Base-by-base conservation (phyloP, 2,888 invertebrate genomes). In the Orthosia gothica region DNA sequence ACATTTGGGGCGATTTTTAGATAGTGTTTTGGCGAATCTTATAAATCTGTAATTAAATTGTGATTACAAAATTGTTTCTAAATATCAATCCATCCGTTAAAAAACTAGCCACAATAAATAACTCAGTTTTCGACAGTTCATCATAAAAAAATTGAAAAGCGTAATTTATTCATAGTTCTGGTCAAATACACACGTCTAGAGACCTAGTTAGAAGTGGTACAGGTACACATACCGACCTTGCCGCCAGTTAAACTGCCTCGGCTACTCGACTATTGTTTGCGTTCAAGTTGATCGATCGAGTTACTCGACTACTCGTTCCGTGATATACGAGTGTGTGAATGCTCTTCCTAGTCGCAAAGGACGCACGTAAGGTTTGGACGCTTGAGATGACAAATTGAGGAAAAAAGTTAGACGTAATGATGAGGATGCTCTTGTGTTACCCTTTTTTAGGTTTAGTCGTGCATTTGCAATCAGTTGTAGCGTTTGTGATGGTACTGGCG, bases 141-240 rank as follows among this genome's bases (percentile, higher is more conserved):
- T 76, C 76, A 79, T 61, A 72, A 75, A 76, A n/a, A 12, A 59
- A 70, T 70, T 72, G n/a, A n/a, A 57, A 23, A n/a, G n/a, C 40
- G 45, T 75, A 58, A 81, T 79, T 62, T 77, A 85, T 85, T 82
- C 77, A 79, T 72, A 80, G 76, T 61, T 68, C 26, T 63, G 64
- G 26, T 67, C 68, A 73, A 83, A 80, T 76, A 81, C 54, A 75
- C 55, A 74, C 49, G 63, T 78, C 64, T 52, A 54, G 69, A 68
- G 54, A 63, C 70, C 69, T 47, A 80, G 74, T 86, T 77, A 82
- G 83, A 79, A 85, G 77, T 87, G 82, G 59, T 81, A 87, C 86
- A 86, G 26, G 26, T 26, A 87, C 86, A 86, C 70, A 89, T 84
- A 85, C 65, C 83, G 88, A 76, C 89, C 89, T 89, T 89, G 89